phyloP scores from a whole-genome alignment of 2,113 vertebrate species.

The Nycticebus coucang region DNA sequence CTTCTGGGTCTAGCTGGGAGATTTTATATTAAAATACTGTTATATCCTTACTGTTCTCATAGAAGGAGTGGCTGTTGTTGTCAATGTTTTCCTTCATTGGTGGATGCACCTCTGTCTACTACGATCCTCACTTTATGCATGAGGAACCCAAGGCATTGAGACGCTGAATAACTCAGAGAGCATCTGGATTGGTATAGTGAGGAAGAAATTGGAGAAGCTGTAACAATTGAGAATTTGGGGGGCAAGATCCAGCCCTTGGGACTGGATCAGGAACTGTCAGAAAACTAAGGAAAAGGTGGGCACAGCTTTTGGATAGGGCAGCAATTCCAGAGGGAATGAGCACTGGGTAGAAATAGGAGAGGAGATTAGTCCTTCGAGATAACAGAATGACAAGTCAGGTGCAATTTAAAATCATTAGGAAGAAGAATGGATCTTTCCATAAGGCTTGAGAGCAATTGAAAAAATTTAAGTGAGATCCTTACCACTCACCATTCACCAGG shows the following conservation, averaged over 20 bases:
- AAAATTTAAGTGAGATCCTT: background rate
- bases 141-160: background rate
- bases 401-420: background rate
- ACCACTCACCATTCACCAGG: background rate
- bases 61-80: fast-evolving
- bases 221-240: background rate
- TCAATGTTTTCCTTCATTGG: background rate
- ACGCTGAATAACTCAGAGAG: background rate
- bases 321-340: background rate
- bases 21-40: background rate
- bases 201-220: background rate
- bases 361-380: background rate
- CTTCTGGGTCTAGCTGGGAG: background rate
- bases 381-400: background rate
- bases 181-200: background rate
- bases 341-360: background rate
- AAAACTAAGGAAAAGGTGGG: background rate
- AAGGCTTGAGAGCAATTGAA: background rate
- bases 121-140: background rate
- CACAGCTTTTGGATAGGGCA: background rate
- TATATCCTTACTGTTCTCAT: background rate
- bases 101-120: background rate
- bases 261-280: no score
- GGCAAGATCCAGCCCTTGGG: background rate
- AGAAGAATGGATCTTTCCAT: background rate